phyloP scores from a whole-genome alignment of 1,140 invertebrate genomes.

The Delia radicum region DNA sequence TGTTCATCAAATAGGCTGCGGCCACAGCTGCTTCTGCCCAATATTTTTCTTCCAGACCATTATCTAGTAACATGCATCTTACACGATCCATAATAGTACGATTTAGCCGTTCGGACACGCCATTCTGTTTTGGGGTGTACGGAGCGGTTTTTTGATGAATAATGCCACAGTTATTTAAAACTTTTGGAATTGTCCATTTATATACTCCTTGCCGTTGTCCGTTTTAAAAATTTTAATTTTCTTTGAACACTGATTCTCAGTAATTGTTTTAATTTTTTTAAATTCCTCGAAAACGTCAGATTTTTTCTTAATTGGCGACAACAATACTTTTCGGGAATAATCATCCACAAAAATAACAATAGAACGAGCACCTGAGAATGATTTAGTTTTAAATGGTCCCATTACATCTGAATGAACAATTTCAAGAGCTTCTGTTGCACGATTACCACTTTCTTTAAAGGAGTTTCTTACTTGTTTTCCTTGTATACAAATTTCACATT shows the following conservation, averaged over 20 bases:
- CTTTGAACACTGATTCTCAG: constrained; percentile 39
- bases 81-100: constrained; percentile 25
- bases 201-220: constrained; percentile 45
- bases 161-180: not conserved
- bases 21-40: constrained; percentile 58
- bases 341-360: constrained; percentile 58
- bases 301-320: constrained; percentile 32
- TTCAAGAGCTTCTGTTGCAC: constrained; percentile 41
- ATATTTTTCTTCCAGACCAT: constrained; percentile 46
- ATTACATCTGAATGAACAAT: constrained; percentile 53
- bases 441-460: constrained; percentile 25
- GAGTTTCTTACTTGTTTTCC: constrained; percentile 37
- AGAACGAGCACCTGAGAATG: constrained; percentile 49
- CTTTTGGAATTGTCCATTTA: constrained; percentile 18
- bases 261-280: constrained; percentile 36
- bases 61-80: too few species aligned
- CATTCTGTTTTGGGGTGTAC: constrained; percentile 24
- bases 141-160: constrained; percentile 22
- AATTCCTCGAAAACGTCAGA: constrained; percentile 20
- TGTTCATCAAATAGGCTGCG: constrained; percentile 26
- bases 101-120: constrained; percentile 9
- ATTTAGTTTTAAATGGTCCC: constrained; percentile 44
- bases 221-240: constrained; percentile 36
- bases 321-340: constrained; percentile 43
- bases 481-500: constrained; percentile 40